Conservation (phyloP, 2,888 invertebrate genomes). For the Eilema sororculum region DNA sequence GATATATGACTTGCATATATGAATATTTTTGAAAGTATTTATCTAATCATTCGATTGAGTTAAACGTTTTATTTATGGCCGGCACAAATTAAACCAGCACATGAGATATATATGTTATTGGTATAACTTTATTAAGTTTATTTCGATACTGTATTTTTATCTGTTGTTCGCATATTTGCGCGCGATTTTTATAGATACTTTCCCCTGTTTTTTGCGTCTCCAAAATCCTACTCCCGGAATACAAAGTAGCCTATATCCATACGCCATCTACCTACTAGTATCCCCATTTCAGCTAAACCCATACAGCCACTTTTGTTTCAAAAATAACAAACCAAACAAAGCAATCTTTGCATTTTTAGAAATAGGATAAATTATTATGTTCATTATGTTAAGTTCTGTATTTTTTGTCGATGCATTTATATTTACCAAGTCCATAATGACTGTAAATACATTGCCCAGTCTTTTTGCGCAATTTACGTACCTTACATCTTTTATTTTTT, state of each 20-base stretch:
- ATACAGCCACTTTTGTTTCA: too few relatives aligned
- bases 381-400: background rate
- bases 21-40: background rate
- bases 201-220: too few relatives aligned
- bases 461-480: constrained; percentile 39
- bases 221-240: background rate
- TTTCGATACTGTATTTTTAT: background rate
- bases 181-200: too few relatives aligned
- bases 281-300: background rate
- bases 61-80: constrained; percentile 2
- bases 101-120: background rate
- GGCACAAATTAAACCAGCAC: background rate
- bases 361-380: background rate
- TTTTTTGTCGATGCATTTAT: background rate
- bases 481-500: constrained; percentile 40
- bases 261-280: background rate
- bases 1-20: constrained; percentile 9
- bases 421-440: constrained; percentile 13
- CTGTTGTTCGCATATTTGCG: background rate
- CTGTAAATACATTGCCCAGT: constrained; percentile 22
- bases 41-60: background rate
- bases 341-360: background rate
- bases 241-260: background rate
- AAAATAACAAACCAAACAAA: background rate
- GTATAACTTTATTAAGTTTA: background rate